Evolutionary conservation across 2,113 vertebrate species (phyloP).

Genomic region (Carassius carassius): DNA sequence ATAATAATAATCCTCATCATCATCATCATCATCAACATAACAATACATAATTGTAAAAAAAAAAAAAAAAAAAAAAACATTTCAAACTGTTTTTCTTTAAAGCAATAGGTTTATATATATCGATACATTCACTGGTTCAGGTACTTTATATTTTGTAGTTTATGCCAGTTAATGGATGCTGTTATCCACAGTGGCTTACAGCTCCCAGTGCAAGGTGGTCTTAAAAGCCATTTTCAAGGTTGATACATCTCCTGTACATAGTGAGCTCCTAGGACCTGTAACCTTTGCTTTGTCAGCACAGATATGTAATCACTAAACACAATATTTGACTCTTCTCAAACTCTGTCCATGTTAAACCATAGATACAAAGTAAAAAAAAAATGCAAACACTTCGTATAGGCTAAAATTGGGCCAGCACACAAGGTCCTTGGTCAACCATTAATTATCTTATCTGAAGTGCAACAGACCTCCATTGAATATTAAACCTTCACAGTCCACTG

Average conservation of each 20-base stretch:
- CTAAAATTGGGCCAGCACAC: conserved; percentile 31
- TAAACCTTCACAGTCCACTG: conserved; percentile 25
- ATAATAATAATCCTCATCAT: too few species aligned
- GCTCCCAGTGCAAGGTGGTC: background rate
- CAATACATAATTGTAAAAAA: too few species aligned
- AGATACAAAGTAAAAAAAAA: conserved; percentile 21
- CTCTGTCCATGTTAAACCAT: background rate
- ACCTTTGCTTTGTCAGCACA: conserved; percentile 1
- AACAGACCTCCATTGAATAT: conserved; percentile 29
- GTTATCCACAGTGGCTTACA: background rate
- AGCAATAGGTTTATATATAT: background rate
- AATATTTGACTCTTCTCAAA: background rate
- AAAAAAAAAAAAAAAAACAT: too few species aligned
- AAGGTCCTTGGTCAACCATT: conserved; percentile 8
- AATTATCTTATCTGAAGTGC: conserved; percentile 32
- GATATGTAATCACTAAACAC: conserved; percentile 1
- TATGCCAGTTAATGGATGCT: background rate
- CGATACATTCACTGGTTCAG: background rate
- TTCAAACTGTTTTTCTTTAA: background rate
- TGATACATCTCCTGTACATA: background rate
- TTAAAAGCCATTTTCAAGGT: background rate
- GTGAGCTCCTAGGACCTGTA: background rate
- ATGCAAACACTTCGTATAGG: background rate
- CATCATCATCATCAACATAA: too few species aligned
- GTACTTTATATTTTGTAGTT: background rate